Base-by-base conservation (phyloP, 2,797 vertebrate genomes). In the Brachymystax lenok region DNA sequence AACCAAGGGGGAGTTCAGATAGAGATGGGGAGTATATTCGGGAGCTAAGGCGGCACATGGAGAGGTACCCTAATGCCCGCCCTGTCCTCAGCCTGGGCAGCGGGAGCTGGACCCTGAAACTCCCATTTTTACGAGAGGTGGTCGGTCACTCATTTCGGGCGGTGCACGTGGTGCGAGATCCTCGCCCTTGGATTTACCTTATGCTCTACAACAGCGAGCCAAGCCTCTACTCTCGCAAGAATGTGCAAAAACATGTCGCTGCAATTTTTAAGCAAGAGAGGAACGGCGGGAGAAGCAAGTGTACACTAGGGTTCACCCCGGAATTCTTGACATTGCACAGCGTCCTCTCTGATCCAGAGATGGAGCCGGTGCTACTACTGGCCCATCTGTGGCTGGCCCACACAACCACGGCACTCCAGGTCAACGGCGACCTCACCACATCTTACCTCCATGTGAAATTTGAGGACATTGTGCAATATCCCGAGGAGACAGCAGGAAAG, bases 341-440 rank as follows among this genome's bases (percentile, higher is more conserved):
- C 79, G 95, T 97, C 82, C 87, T 98, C 76, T 90, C 93, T 28
- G 90, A 84, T 4, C 85, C 95, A 0, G 91, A 94, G 83, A 92
- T 92, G 4, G 92, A 93, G 27, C 89, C 96, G 0, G 84, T 97
- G 81, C 91, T 97, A 73, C 86, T 97, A 69, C 90, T 99, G 85
- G 95, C 98, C 77, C 94, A 97, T 82, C 89, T 98, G 87, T 99
- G 98, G 98, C 92, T 96, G 35, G 96, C 98, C 82, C 98, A 98
- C 89, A 98, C 97, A 1, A 88, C 94, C n/a, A 95, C 97, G 0
- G 94, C 93, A 8, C 85, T 97, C 71, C 93, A 97, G 87, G 89
- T 98, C 85, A 95, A 95, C 17, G 80, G 82, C 24, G 84, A 88
- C 77, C 91, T 98, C 82, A 89, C 93, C 63, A 89, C 90, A 79